Evolutionary conservation across 2,888 invertebrate genomes (phyloP).

Genomic region (Neria commutata): DNA sequence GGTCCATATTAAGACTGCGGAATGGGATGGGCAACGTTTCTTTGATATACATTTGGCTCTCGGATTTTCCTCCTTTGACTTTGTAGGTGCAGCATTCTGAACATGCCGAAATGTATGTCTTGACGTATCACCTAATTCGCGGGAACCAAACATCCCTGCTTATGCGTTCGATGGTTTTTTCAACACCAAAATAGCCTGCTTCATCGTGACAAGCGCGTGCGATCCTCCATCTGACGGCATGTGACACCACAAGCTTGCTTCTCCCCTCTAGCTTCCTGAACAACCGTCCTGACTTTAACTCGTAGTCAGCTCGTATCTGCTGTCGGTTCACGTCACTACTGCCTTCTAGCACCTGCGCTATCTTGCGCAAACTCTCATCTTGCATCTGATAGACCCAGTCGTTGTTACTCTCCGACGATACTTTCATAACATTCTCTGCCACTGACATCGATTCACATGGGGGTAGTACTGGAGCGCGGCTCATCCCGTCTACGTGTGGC

Average conservation of each 20-base stretch:
- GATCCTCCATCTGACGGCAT: conserved; percentile 26
- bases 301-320: conserved; percentile 1
- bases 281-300: conserved; percentile 4
- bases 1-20: conserved; percentile 28
- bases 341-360: conserved; percentile 4
- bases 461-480: conserved; percentile 29
- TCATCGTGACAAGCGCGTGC: conserved; percentile 32
- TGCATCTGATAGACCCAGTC: conserved; percentile 15
- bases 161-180: conserved; percentile 30
- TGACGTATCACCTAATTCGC: conserved; percentile 28
- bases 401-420: conserved; percentile 4
- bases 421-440: conserved; percentile 15
- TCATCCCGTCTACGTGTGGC: conserved; percentile 49
- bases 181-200: conserved; percentile 28
- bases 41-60: conserved; percentile 18
- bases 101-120: conserved; percentile 28
- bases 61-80: conserved; percentile 19
- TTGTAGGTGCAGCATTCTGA: conserved; percentile 31
- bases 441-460: conserved; percentile 7
- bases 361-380: background rate
- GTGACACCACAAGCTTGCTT: conserved; percentile 19
- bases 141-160: conserved; percentile 33
- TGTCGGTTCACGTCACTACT: background rate
- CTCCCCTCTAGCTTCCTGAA: background rate
- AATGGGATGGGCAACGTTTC: conserved; percentile 27